These are phyloP conservation scores for Gymnoscelis rufifasciata DNA, from an alignment of 2,888 invertebrate species.

Conservation along the genomic window DNA sequence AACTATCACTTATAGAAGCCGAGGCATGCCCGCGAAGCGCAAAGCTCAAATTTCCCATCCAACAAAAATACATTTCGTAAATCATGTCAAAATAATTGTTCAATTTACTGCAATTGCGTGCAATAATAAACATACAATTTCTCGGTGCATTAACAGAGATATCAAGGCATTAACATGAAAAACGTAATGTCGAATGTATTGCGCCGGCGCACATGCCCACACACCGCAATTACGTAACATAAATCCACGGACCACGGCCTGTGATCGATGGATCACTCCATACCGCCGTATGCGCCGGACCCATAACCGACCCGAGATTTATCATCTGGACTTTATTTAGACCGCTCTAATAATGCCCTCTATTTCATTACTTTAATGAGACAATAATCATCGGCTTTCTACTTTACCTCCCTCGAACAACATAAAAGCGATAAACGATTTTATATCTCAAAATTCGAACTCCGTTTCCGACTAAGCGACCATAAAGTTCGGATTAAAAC, in stretches of 20 bases:
- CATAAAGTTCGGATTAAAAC: slow-evolving; percentile 74
- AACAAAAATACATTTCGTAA: slow-evolving; percentile 31
- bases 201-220: slow-evolving; percentile 38
- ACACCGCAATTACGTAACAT: slow-evolving; percentile 71
- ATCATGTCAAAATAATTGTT: slow-evolving; percentile 35
- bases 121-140: slow-evolving; percentile 44
- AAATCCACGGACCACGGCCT: slow-evolving; percentile 59
- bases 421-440: slow-evolving; percentile 55
- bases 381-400: slow-evolving; percentile 24
- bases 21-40: slow-evolving; percentile 1
- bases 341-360: slow-evolving; percentile 43
- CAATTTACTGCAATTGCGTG: slow-evolving; percentile 33
- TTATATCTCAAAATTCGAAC: slow-evolving; percentile 35
- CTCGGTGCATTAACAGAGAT: slow-evolving; percentile 53
- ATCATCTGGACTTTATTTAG: slow-evolving; percentile 47
- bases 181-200: slow-evolving; percentile 45
- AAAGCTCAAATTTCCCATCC: slow-evolving; percentile 18
- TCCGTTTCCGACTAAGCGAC: slow-evolving; percentile 61
- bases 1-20: not conserved
- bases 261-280: slow-evolving; percentile 64
- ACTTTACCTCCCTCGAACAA: slow-evolving; percentile 45
- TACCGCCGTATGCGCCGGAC: slow-evolving; percentile 43
- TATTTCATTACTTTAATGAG: slow-evolving; percentile 41
- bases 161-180: slow-evolving; percentile 58
- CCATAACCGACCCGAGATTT: slow-evolving; percentile 51